phyloP scores from a whole-genome alignment of 1,140 invertebrate species.

The Phortica variegata region DNA sequence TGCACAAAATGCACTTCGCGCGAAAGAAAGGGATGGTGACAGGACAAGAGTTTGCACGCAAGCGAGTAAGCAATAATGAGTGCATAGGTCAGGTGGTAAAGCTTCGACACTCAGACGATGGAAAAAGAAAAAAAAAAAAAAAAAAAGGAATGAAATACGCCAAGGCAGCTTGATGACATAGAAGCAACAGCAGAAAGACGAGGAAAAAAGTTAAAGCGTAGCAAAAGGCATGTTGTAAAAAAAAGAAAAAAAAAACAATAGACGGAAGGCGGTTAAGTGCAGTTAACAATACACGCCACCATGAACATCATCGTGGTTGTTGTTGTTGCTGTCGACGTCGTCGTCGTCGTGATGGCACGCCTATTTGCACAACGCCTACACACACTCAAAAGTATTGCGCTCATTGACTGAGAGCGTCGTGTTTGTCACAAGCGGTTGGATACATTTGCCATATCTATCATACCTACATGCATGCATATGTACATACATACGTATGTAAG shows the following conservation, averaged over 20 bases:
- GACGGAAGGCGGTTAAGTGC: constrained; percentile 50
- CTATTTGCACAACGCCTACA: constrained; percentile 2
- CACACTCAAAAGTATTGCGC: constrained; percentile 4
- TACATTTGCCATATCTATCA: constrained; percentile 17
- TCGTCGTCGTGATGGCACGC: too few species aligned
- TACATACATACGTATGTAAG: too few species aligned
- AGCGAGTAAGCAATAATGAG: too few species aligned
- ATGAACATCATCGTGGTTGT: too few species aligned
- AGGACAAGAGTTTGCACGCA: too few species aligned
- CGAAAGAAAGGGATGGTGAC: too few species aligned
- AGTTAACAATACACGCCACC: constrained; percentile 26
- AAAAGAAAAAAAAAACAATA: constrained; percentile 27
- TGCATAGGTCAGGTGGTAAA: too few species aligned
- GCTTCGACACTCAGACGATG: too few species aligned
- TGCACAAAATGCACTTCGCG: constrained; percentile 42
- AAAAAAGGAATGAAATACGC: not conserved
- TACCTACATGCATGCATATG: constrained; percentile 20
- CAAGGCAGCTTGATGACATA: too few species aligned
- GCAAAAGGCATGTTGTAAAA: not conserved
- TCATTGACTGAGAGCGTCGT: constrained; percentile 11
- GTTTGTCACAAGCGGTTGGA: constrained; percentile 30
- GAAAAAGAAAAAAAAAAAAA: constrained; percentile 12
- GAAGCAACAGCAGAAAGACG: too few species aligned
- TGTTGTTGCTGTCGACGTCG: too few species aligned
- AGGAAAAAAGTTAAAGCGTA: too few species aligned